Evolutionary conservation across 2,113 vertebrate species (phyloP).

Genomic region (Thymallus thymallus): DNA sequence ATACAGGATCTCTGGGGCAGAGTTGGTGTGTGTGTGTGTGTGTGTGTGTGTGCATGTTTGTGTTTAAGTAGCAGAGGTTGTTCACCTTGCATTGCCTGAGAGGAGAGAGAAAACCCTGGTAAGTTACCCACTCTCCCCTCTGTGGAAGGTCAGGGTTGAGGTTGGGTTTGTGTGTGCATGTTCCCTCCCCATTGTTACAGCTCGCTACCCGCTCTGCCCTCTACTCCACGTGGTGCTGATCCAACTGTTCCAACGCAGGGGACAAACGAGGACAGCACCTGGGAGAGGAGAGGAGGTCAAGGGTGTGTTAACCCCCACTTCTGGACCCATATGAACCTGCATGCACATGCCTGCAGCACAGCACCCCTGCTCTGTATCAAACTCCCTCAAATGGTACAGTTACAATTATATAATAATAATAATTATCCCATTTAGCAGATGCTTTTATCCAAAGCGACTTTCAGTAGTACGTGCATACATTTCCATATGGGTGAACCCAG

Average conservation of each 20-base stretch:
- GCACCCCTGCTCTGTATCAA: background rate
- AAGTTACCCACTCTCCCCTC: background rate
- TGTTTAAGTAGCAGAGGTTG: no score
- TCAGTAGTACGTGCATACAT: no score
- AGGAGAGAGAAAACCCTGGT: background rate
- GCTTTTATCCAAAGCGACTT: no score
- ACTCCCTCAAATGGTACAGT: no score
- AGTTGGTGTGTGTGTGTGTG: background rate
- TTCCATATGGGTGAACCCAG: no score
- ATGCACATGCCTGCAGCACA: background rate
- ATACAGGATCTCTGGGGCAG: conserved; percentile 9
- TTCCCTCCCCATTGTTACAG: conserved; percentile 8
- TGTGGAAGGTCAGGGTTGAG: conserved; percentile 7
- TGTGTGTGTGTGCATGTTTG: no score
- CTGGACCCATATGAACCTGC: background rate
- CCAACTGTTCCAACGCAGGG: background rate
- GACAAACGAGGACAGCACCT: conserved; percentile 18
- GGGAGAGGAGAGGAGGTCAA: background rate
- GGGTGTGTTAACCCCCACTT: background rate
- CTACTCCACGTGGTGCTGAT: background rate
- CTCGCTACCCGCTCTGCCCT: background rate
- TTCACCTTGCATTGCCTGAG: conserved; percentile 1
- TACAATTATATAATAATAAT: no score
- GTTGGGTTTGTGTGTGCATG: conserved; percentile 21
- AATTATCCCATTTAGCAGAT: no score